Percentiles rank a stretch among this genome's conserved stretches.
Conservation (phyloP, 2,888 invertebrate species). For the Drosophila pseudotakahashii region DNA sequence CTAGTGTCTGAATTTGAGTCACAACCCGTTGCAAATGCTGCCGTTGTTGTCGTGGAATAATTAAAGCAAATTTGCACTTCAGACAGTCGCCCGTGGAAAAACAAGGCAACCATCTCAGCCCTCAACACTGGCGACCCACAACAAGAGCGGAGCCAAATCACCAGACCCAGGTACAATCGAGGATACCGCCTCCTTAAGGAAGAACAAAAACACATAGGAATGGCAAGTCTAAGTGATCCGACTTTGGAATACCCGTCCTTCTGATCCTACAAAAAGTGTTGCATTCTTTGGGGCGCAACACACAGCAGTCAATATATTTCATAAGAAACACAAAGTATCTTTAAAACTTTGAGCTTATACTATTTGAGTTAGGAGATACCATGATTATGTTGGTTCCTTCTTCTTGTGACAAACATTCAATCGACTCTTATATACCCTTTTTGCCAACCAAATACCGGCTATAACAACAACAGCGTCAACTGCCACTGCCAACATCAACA, state of each 20-base stretch:
- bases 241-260: not conserved
- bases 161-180: slow-evolving; percentile 38
- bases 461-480: slow-evolving; percentile 17
- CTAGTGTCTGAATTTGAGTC: slow-evolving; percentile 42
- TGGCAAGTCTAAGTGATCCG: not conserved
- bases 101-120: slow-evolving; percentile 54
- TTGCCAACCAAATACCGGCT: slow-evolving; percentile 6
- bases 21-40: slow-evolving; percentile 61
- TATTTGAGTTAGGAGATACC: too few species aligned
- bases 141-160: slow-evolving; percentile 46
- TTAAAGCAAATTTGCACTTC: slow-evolving; percentile 83
- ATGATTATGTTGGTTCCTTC: too few species aligned
- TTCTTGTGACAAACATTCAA: not conserved
- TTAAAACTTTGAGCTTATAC: too few species aligned
- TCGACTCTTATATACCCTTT: slow-evolving; percentile 2
- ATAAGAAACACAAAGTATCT: too few species aligned
- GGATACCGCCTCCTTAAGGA: slow-evolving; percentile 27
- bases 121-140: slow-evolving; percentile 69
- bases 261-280: too few species aligned
- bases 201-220: slow-evolving; percentile 14
- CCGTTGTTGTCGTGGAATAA: slow-evolving; percentile 76
- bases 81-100: slow-evolving; percentile 73
- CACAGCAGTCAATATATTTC: too few species aligned
- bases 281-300: not conserved
- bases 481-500: slow-evolving; percentile 62